Base-by-base conservation (phyloP, 2,797 vertebrate species). In the Antennarius maculatus region DNA sequence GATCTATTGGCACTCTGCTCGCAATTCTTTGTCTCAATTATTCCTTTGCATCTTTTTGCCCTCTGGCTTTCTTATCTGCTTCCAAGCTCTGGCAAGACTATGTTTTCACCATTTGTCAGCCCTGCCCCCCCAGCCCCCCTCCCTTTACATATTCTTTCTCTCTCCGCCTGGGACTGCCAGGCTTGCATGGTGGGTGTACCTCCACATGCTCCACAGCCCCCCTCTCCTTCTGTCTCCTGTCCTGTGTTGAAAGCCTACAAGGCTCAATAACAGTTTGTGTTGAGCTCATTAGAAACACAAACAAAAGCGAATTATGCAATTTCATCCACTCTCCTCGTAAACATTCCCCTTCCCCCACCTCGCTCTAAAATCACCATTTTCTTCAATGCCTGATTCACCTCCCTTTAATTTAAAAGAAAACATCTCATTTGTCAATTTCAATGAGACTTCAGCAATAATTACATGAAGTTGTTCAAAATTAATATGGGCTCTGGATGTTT, bases 101-200 rank as follows among this genome's bases (percentile, higher is more conserved):
- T 52, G 61, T 54, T 59, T 69, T 7, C 60, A 29, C 37, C 49
- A 14, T 69, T 67, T 34, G 0, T 56, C 49, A 53, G 39, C 55
- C n/a, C n/a, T n/a, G n/a, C n/a, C n/a, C n/a, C n/a, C n/a, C n/a
- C n/a, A n/a, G 23, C 23, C 23, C 23, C 53, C 43, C 39, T 56
- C 45, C 48, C 60, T 66, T 55, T 27, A n/a, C 37, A 29, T 29
- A 1, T 31, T 52, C 28, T 62, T 52, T 55, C 53, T 65, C 47
- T 61, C 51, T 50, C 52, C 6, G 17, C 56, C 42, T 77, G 47
- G 80, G 82, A 85, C 71, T 76, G 64, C 86, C 86, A 65, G 88
- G 84, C 61, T 71, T 84, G 57, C 62, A 66, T 54, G 82, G 84
- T 82, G 74, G 72, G 52, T 37, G 52, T 15, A 54, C 58, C n/a